Evolutionary conservation across 2,888 invertebrate genomes (phyloP), one percentile per base, ranked within the genome.

Genomic region (Perizoma affinitatum): DNA sequence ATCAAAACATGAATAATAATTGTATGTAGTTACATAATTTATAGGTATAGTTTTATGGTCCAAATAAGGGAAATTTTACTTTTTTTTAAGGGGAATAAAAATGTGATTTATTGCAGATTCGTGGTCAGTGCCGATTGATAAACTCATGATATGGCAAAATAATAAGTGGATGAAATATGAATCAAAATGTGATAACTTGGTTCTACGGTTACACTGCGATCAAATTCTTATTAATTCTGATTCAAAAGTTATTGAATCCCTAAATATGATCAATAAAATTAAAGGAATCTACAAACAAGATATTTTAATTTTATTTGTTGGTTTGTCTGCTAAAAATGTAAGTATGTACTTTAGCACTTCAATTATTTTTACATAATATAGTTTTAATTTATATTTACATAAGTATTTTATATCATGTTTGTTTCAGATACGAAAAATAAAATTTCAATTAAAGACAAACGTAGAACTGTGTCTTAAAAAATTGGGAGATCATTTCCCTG

Each of bases 201-300:
- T 67, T 46, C 66, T 91, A 58, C 76, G 78, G 56, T 48, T 89
- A 10, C 65, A 80, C 57, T 82, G 76, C 56, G 88, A 90, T 60
- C 85, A 89, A 69, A 64, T 91, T 22, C 34, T 90, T 22, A 76
- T 91, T 61, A 73, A 71, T n/a, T 65, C 75, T 0, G 77, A 78
- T 1, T 64, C 71, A 45, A 87, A 83, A 72, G 67, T 90, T 44
- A 61, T 90, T 11, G 91, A 91, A 72, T 72, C 86, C 1, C 63
- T 88, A 7, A 89, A 83, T 62, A 73, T 86, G 65, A 79, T 74
- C 56, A 66, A 70, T 33, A 88, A 85, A 79, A 73, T 89, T 1
- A 90, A 87, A 77, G 89, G 88, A 4, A 75, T 88, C 69, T 83
- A 76, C 62, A 91, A 87, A 74, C 78, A 79, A 1, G 84, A 89